Conservation (phyloP, 2,888 invertebrate species). For the Itoplectis maculator region DNA sequence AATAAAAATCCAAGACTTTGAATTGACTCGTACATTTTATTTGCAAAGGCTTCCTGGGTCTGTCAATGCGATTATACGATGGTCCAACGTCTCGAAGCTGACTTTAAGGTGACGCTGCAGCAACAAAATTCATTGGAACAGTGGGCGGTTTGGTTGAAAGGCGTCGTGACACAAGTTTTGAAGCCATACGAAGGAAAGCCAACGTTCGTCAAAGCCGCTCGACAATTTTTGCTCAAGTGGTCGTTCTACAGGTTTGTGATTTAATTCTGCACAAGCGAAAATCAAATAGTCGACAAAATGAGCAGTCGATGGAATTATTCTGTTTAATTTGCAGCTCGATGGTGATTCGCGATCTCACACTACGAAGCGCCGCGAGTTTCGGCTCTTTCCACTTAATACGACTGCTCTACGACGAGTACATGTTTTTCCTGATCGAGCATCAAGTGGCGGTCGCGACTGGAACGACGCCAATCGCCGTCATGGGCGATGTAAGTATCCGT, state of each 20-base stretch:
- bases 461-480: constrained; percentile 97
- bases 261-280: neutral
- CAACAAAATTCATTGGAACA: constrained; percentile 97
- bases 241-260: constrained; percentile 95
- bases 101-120: constrained; percentile 96
- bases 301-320: neutral
- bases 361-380: constrained; percentile 98
- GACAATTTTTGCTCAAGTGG: constrained; percentile 99
- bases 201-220: constrained; percentile 93
- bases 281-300: neutral
- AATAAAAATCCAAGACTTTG: neutral
- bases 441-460: constrained; percentile 96
- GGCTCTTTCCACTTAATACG: constrained; percentile 99
- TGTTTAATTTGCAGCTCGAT: constrained; percentile 90
- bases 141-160: constrained; percentile 99
- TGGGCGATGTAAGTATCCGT: constrained; percentile 88
- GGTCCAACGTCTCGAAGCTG: constrained; percentile 94
- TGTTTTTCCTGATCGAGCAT: constrained; percentile 99
- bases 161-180: constrained; percentile 95
- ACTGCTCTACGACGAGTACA: constrained; percentile 99
- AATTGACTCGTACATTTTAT: constrained; percentile 2
- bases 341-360: constrained; percentile 98
- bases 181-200: constrained; percentile 94
- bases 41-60: constrained; percentile 96
- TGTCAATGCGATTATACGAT: constrained; percentile 97